phyloP scores from a whole-genome alignment of 1,140 invertebrate genomes.

The Augochlora pura region DNA sequence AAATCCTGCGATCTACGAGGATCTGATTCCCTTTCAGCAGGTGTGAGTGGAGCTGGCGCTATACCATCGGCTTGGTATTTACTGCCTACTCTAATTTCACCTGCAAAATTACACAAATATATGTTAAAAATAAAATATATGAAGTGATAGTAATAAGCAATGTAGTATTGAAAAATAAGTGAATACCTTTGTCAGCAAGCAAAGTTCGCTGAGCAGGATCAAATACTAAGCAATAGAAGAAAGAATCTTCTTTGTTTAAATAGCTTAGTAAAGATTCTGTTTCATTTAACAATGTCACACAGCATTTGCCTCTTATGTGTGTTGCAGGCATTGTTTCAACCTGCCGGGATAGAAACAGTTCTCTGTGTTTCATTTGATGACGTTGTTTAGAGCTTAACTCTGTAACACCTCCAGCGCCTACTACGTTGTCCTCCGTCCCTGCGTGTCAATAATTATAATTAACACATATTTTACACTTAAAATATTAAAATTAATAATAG shows the following conservation, averaged over 20 bases:
- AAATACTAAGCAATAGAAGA: conserved; percentile 99
- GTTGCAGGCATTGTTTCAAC: conserved; percentile 99
- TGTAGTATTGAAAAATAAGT: neutral
- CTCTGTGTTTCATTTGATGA: conserved; percentile 97
- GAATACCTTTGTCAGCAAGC: conserved; percentile 96
- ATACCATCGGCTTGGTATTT: conserved; percentile 95
- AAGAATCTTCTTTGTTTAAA: conserved; percentile 98
- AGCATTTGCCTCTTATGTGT: conserved; percentile 99
- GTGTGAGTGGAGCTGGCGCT: conserved; percentile 67
- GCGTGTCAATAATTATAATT: conserved; percentile 51
- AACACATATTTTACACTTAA: neutral
- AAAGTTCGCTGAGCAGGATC: conserved; percentile 99
- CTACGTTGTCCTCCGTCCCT: conserved; percentile 80
- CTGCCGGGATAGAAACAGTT: conserved; percentile 98
- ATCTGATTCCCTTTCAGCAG: conserved; percentile 87
- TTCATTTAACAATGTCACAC: conserved; percentile 98
- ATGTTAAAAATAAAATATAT: conserved; percentile 9
- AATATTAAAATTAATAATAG: conserved; percentile 4
- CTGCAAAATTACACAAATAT: conserved; percentile 53
- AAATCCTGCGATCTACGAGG: conserved; percentile 87
- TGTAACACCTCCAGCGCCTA: conserved; percentile 80
- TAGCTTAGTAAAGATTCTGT: conserved; percentile 97
- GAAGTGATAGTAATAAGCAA: neutral
- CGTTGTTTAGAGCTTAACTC: conserved; percentile 87
- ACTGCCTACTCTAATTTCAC: conserved; percentile 91